A percentile compares a stretch with the other conserved stretches of the same genome.
phyloP scores from a whole-genome alignment of 1,140 invertebrate genomes.

The Drosophila ohnishii region DNA sequence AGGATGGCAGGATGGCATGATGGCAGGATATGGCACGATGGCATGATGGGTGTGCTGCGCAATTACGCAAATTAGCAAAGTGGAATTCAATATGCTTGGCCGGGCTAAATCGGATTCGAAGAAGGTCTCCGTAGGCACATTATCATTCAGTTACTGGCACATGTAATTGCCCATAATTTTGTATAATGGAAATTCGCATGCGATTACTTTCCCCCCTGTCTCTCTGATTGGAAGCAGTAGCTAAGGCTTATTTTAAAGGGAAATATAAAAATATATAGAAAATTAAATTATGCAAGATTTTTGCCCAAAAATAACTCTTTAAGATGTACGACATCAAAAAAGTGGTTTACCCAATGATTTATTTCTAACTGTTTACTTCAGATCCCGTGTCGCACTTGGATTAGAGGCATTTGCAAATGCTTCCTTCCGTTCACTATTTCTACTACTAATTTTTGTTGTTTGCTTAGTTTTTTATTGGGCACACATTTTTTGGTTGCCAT shows the following conservation, averaged over 20 bases:
- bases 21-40: not conserved
- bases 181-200: conserved; percentile 41
- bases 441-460: conserved; percentile 7
- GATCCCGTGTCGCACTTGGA: conserved; percentile 5
- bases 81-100: conserved; percentile 70
- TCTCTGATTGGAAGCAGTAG: not conserved
- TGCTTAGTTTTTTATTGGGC: conserved; percentile 20
- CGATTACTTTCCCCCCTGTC: conserved; percentile 1
- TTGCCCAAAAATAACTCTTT: not conserved
- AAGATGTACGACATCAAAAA: not conserved
- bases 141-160: conserved; percentile 40
- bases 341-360: not conserved
- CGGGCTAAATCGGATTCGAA: conserved; percentile 39
- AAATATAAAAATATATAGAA: not conserved
- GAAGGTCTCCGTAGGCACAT: conserved; percentile 26
- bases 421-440: not conserved
- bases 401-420: conserved; percentile 25
- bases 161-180: conserved; percentile 62
- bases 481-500: conserved; percentile 49
- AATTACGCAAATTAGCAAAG: conserved; percentile 75
- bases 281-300: not conserved
- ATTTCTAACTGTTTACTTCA: not conserved
- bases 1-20: not conserved
- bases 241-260: not conserved
- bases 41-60: conserved; percentile 56